These are phyloP conservation scores for Oryzias celebensis DNA, from an alignment of 2,113 vertebrate genomes.

Conservation along the genomic window DNA sequence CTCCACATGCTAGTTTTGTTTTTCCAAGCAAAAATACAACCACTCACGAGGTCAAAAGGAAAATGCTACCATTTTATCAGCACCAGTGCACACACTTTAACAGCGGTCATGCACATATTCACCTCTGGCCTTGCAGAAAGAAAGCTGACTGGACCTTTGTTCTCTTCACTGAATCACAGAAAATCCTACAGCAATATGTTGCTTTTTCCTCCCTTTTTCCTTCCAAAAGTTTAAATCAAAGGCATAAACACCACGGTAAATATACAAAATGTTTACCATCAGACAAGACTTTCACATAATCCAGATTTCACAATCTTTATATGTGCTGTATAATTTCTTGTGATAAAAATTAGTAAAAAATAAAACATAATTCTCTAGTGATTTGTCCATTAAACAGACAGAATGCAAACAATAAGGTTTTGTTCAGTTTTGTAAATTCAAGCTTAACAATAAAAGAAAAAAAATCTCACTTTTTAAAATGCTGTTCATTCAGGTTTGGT, in stretches of 20 bases:
- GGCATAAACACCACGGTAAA: neutral
- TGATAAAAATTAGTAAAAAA: no score
- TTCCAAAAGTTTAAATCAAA: constrained; percentile 12
- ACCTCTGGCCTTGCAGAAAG: constrained; percentile 22
- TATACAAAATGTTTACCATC: no score
- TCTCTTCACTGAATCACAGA: constrained; percentile 30
- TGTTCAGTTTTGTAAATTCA: no score
- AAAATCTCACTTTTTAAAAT: no score
- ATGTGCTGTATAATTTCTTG: no score
- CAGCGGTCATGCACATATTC: constrained; percentile 5
- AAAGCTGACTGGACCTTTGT: constrained; percentile 8
- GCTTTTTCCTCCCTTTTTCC: constrained; percentile 48
- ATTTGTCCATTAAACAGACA: no score
- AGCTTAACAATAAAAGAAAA: no score
- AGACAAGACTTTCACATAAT: no score
- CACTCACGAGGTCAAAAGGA: constrained; percentile 33
- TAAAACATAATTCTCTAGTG: no score
- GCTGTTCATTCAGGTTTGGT: no score
- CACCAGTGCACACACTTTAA: neutral
- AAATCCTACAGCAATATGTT: constrained; percentile 4
- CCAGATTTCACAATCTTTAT: no score
- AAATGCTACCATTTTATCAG: constrained; percentile 24
- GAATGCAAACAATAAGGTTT: no score
- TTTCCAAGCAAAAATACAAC: constrained; percentile 25
- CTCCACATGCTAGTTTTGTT: constrained; percentile 21